Percentiles rank a stretch among this genome's conserved stretches.
Evolutionary conservation across 2,888 invertebrate species (phyloP).

Genomic region (Saturnia pavonia): DNA sequence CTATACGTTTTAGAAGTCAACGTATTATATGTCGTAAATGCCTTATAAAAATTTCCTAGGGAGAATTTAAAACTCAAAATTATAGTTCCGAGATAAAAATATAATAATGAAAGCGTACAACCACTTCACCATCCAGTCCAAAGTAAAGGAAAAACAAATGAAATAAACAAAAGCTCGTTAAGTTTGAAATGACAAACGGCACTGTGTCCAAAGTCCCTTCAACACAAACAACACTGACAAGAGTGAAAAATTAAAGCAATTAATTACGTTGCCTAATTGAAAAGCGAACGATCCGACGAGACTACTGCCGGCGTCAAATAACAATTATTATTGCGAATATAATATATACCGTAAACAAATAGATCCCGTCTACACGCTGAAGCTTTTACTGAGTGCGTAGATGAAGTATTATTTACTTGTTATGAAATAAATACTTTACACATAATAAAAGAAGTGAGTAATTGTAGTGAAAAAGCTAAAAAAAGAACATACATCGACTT

Average conservation of each 20-base stretch:
- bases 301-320: background rate
- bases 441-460: too few species aligned
- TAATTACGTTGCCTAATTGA: background rate
- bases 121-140: background rate
- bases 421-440: too few species aligned
- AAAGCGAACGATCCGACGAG: constrained; percentile 9
- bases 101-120: background rate
- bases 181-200: background rate
- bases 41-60: background rate
- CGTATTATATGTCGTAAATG: background rate
- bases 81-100: background rate
- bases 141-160: background rate
- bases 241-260: constrained; percentile 5
- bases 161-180: constrained; percentile 1
- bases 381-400: background rate
- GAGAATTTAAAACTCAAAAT: background rate
- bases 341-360: background rate
- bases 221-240: background rate
- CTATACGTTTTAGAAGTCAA: too few species aligned
- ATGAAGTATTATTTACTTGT: background rate
- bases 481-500: too few species aligned
- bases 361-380: background rate
- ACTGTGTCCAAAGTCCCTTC: background rate
- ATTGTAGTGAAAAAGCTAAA: too few species aligned
- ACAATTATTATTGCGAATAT: constrained; percentile 6